Evolutionary conservation across 1,140 invertebrate species (phyloP), one percentile per base, ranked within the genome.

Genomic region (Hycleus cichorii): DNA sequence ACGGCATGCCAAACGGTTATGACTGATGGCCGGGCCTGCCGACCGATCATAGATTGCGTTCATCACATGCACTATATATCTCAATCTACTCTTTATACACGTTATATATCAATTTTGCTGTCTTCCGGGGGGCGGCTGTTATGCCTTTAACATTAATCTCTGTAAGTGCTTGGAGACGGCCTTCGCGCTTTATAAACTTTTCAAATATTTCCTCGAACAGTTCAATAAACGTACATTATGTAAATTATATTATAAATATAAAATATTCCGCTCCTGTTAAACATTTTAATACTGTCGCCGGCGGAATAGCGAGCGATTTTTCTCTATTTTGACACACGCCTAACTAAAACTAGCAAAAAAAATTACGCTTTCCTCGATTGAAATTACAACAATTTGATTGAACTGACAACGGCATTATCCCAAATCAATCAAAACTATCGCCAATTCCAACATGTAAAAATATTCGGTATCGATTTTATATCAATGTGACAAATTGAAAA

Each of bases 61-160:
- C 50, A 57, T 62, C 62, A 62, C 53, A 45, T 52, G 54, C 48
- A 32, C 58, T 43, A 67, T 67, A 67, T 67, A 67, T 67, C 60
- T 67, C 65, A 67, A 67, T 67, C 65, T 64, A 62, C 56, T 32
- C 32, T 5, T 32, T 32, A 57, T 57, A 49, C 59, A 51, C 57
- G 51, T 65, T 60, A 67, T 67, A 67, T 67, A 67, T 67, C 65
- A 67, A 65, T 67, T 67, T 67, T 32, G 32, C 64, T 60, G 58
- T 65, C 63, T 64, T 62, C 62, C 56, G 47, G 39, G 40, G 51
- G 62, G 32, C 4, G 32, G 32, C 4, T 32, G 4, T 65, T 65
- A 63, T 62, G 56, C 58, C 56, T 63, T 48, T 47, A 32, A 64
- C 66, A 68, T 68, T 68, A 65, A 68, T 68, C 66, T 68, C 62